Evolutionary conservation across 2,888 invertebrate species (phyloP).

Genomic region (Plagodis pulveraria): DNA sequence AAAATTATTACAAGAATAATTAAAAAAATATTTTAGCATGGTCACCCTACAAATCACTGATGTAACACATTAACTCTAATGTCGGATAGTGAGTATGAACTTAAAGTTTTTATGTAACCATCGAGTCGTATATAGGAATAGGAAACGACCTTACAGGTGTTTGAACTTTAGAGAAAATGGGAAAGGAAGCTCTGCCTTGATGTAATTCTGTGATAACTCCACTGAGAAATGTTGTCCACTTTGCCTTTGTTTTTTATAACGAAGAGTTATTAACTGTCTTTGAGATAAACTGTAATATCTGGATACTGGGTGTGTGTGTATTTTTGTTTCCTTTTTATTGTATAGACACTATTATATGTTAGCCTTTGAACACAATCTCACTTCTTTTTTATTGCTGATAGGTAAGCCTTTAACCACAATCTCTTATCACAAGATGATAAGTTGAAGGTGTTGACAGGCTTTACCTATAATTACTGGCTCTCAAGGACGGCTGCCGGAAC

Average conservation of each 20-base stretch:
- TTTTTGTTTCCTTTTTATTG: too few species aligned
- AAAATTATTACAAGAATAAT: not conserved
- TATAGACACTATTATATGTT: too few species aligned
- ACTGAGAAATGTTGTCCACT: conserved; percentile 18
- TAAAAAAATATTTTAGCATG: not conserved
- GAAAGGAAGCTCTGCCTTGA: conserved; percentile 9
- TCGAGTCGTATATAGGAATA: conserved; percentile 6
- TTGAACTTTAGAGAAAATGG: conserved; percentile 26
- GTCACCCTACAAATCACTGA: conserved; percentile 30
- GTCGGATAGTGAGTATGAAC: conserved; percentile 27
- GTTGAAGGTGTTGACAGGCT: too few species aligned
- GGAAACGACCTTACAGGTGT: conserved; percentile 31
- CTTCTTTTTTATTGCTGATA: too few species aligned
- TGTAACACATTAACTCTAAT: conserved; percentile 38
- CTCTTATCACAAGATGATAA: too few species aligned
- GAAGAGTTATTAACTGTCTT: too few species aligned
- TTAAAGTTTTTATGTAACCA: conserved; percentile 36
- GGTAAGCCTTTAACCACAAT: too few species aligned
- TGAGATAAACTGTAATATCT: too few species aligned
- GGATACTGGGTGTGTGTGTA: too few species aligned
- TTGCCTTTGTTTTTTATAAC: conserved; percentile 10
- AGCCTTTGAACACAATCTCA: too few species aligned
- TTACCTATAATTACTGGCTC: too few species aligned
- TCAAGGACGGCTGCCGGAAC: too few species aligned
- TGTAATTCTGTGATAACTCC: conserved; percentile 8